Percentiles rank a stretch among this genome's conserved stretches.
phyloP scores from a whole-genome alignment of 2,888 invertebrate genomes.

The Oegoconia quadripuncta region DNA sequence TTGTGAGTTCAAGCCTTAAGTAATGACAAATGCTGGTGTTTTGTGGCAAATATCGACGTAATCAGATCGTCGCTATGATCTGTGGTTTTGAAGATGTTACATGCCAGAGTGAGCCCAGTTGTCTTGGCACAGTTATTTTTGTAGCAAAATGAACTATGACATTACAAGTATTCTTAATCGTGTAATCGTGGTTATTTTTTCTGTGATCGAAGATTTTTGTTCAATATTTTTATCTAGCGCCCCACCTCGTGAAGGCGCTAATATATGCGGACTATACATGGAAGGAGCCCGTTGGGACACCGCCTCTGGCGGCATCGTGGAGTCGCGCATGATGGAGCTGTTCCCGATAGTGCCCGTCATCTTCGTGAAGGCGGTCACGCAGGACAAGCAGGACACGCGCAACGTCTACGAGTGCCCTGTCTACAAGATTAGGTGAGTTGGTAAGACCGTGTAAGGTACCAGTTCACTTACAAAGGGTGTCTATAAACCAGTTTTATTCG shows the following conservation, averaged over 20 bases:
- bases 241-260: constrained; percentile 94
- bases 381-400: constrained; percentile 92
- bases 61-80: too few relatives aligned
- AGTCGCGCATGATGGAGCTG: constrained; percentile 92
- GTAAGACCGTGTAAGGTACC: not conserved
- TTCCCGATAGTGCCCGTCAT: constrained; percentile 95
- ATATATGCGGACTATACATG: constrained; percentile 93
- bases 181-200: too few relatives aligned
- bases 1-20: too few relatives aligned
- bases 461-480: not conserved
- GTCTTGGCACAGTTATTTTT: too few relatives aligned
- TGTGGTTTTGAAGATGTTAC: too few relatives aligned
- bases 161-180: too few relatives aligned
- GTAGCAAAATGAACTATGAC: too few relatives aligned
- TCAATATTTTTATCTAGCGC: constrained; percentile 58
- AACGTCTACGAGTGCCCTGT: constrained; percentile 96
- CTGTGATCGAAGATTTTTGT: too few relatives aligned
- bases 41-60: too few relatives aligned
- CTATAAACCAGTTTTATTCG: not conserved
- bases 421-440: constrained; percentile 88
- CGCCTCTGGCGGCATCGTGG: constrained; percentile 86
- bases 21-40: too few relatives aligned
- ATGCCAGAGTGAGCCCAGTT: too few relatives aligned
- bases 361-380: constrained; percentile 90
- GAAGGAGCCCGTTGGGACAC: constrained; percentile 97